Evolutionary conservation across 2,888 invertebrate genomes (phyloP), one percentile per base, ranked within the genome.

Genomic region (Xestia rhomboidea): DNA sequence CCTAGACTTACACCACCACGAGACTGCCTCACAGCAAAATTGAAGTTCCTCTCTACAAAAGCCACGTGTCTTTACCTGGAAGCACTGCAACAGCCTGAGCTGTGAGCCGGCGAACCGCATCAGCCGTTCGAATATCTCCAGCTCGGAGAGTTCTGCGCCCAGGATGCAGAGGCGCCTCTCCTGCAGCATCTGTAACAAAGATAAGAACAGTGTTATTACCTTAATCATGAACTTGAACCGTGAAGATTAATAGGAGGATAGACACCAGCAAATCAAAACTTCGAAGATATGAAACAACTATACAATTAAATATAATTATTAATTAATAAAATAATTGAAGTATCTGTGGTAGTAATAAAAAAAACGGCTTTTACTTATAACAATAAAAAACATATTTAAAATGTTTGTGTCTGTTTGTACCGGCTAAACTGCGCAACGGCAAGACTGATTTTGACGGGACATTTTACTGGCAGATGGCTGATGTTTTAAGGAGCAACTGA

Each of bases 121-220:
- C 92, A 98, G 97, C 87, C 97, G 96, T 87, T 97, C 97, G 93
- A 98, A 98, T 71, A 97, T 97, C 81, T 98, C 97, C 91, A 98
- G 93, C 91, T 98, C 97, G 73, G 97, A 97, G 82, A 98, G 97
- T 94, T 98, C 98, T 79, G 97, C 94, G 63, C 97, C 97, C 78
- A 98, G 95, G 85, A 98, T 96, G 90, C 98, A 98, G 72, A 98
- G 95, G 83, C 97, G 96, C 89, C 98, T 97, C 91, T 98, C 98
- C 89, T 97, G 97, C 90, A 97, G 97, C 94, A 98, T 97, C 98
- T 98, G 96, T 30, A 97, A 97, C 88, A 88, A 92, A 34, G 7
- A 78, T 10, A 78, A 66, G 57, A 15, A 30, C 54, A 46, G 18
- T 18, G 38, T 57, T 5, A 15, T 44, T 21, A 44, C 4, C 21